These are phyloP conservation scores for Drosophila biarmipes DNA, from an alignment of 1,140 invertebrate species.

Conservation along the genomic window DNA sequence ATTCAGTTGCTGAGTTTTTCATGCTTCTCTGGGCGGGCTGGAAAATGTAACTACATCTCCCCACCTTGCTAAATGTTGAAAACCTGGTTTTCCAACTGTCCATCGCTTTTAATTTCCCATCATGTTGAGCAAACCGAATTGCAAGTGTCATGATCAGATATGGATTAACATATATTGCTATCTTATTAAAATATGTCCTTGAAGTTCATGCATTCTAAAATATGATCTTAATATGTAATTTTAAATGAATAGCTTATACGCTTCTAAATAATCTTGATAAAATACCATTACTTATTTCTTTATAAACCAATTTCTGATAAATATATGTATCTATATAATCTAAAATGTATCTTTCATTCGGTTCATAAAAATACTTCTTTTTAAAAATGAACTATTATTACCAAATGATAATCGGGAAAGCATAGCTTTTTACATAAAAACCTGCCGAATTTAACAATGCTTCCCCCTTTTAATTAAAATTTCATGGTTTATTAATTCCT, in stretches of 20 bases:
- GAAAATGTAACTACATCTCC: not conserved
- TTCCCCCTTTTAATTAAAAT: conserved; percentile 30
- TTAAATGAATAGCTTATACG: too few relatives aligned
- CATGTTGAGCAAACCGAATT: not conserved
- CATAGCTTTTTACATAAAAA: not conserved
- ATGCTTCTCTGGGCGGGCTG: not conserved
- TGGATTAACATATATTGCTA: not conserved
- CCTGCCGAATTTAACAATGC: not conserved
- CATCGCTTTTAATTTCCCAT: not conserved
- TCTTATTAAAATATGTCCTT: not conserved
- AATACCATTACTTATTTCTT: too few relatives aligned
- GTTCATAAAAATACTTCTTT: too few relatives aligned
- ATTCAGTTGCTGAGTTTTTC: conserved; percentile 38
- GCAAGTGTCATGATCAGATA: not conserved
- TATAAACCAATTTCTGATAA: too few relatives aligned
- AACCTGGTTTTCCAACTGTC: not conserved
- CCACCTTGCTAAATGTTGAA: conserved; percentile 17
- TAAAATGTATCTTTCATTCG: too few relatives aligned
- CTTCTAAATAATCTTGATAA: too few relatives aligned
- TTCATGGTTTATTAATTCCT: conserved; percentile 18
- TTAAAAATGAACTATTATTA: not conserved
- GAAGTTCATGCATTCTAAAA: too few relatives aligned
- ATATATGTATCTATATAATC: too few relatives aligned
- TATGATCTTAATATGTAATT: too few relatives aligned
- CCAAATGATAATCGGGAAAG: not conserved